Base-by-base conservation (phyloP, 2,888 invertebrate genomes). In the Neoscelio sp. region DNA sequence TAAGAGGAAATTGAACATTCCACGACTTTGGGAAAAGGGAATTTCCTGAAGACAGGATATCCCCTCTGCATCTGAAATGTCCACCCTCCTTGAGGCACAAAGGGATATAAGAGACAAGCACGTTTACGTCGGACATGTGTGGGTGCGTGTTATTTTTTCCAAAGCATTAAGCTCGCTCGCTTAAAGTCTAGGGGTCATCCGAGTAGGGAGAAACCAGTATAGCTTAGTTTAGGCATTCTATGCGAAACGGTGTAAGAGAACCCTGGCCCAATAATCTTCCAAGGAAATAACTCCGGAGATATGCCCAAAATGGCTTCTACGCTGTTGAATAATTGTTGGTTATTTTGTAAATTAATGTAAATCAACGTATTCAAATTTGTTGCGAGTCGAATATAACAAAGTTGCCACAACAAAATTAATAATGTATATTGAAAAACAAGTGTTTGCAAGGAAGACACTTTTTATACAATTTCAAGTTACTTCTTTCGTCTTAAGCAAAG, bases 71-170 rank as follows among this genome's bases (percentile, higher is more conserved):
- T 79, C 74, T 44, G 58, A 87, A 88, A 88, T 88, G 87, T 87
- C 87, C 87, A 87, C 88, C 87, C 87, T 87, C 85, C 78, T 83
- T 82, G 80, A 64, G 77, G 78, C 81, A 82, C 82, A 84, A 86
- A 86, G 83, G 82, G 82, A 85, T 84, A 83, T 80, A 80, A 80
- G 76, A 84, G 78, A 83, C 82, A 80, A 81, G 80, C 82, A 82
- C 70, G 82, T 68, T 64, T 54, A 38, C 18, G 12, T 54, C 44
- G 44, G 48, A 48, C 68, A 80, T 82, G 85, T 82, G 83, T 78
- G 83, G 80, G 86, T 82, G 84, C 82, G 85, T 86, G 89, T 89
- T 89, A 89, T 89, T 89, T 89, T 89, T 89, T 89, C 89, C 89
- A 86, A 89, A 85, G 88, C 89, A 89, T 89, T 89, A 89, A 88